A percentile compares a stretch with the other conserved stretches of the same genome.
Conservation (phyloP, 2,113 vertebrate genomes). For the Grantiella picta region DNA sequence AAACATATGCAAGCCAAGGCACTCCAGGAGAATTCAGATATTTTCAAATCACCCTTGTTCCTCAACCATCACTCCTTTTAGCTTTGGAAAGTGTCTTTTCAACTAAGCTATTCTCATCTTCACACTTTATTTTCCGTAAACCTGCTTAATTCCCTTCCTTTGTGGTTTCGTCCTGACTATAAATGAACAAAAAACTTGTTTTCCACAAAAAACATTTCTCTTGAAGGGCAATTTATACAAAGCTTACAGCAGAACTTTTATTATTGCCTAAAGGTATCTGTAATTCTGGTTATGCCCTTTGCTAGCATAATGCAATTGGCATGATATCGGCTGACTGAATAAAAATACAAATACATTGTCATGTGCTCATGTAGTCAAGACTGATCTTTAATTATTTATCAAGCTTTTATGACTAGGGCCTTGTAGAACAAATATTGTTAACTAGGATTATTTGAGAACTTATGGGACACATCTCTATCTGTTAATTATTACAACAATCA, state of each 20-base stretch:
- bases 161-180: background rate
- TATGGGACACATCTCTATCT: fast-evolving
- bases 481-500: background rate
- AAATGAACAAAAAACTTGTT: background rate
- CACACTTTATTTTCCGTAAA: background rate
- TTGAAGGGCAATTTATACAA: background rate
- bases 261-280: background rate
- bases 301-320: background rate
- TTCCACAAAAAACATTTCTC: background rate
- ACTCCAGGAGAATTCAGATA: background rate
- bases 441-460: background rate
- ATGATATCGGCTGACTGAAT: background rate
- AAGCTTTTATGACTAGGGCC: background rate
- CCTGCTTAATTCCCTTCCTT: background rate
- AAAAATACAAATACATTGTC: background rate
- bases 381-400: background rate
- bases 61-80: background rate
- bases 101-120: background rate
- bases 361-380: background rate
- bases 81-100: background rate
- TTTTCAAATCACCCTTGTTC: background rate
- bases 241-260: background rate
- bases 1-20: background rate
- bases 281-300: background rate
- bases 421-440: background rate